These are phyloP conservation scores for Acleris laterana DNA, from an alignment of 2,888 invertebrate species.

Conservation along the genomic window DNA sequence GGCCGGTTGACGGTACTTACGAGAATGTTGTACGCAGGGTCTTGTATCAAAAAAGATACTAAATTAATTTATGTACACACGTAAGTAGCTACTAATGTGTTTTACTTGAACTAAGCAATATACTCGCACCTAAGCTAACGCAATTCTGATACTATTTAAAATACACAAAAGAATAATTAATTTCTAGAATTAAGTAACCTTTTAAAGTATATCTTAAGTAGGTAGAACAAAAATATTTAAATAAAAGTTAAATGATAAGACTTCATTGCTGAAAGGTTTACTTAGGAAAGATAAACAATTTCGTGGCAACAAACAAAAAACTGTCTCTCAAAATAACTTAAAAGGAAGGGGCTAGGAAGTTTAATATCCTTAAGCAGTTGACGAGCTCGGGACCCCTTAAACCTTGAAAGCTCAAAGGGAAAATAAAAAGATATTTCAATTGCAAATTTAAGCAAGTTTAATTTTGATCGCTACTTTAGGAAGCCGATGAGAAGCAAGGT, in stretches of 20 bases:
- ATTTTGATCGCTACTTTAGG: conserved; percentile 66
- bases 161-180: no score
- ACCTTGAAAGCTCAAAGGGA: conserved; percentile 66
- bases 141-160: no score
- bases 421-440: conserved; percentile 74
- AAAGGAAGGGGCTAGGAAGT: conserved; percentile 52
- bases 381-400: conserved; percentile 57
- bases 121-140: no score
- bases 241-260: conserved; percentile 22
- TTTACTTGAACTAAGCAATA: no score
- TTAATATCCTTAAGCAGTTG: conserved; percentile 67
- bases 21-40: no score
- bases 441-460: conserved; percentile 67
- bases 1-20: no score
- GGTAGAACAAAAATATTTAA: not conserved
- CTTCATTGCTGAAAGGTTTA: conserved; percentile 26
- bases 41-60: no score
- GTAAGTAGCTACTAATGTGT: no score
- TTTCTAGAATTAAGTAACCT: no score
- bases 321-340: conserved; percentile 46
- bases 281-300: conserved; percentile 35
- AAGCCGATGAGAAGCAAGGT: conserved; percentile 56
- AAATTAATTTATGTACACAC: no score
- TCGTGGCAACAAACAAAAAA: conserved; percentile 39
- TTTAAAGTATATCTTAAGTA: not conserved